Base-by-base conservation (phyloP, 2,888 invertebrate genomes). In the Carterocephalus palaemon region DNA sequence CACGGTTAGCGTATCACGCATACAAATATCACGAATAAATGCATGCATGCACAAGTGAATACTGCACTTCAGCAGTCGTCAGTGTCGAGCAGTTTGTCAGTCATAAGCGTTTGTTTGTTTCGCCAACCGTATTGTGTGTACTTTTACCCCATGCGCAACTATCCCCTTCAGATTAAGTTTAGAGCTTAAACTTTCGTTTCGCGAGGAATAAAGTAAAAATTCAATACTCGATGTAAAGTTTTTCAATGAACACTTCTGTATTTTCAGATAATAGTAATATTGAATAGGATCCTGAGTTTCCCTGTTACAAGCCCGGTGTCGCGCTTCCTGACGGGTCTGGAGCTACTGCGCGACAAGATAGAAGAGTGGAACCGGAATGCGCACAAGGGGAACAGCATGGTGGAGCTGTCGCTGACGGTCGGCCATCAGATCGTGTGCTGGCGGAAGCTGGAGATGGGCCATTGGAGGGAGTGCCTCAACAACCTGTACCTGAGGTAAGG, bases 351-450 rank as follows among this genome's bases (percentile, higher is more conserved):
- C 1, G 92, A 92, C 49, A 94, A 95, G 62, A 88, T 94, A 37
- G 91, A 96, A 53, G 94, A 96, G 61, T 98, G 98, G 98, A 96
- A 98, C 71, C 92, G 93, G 59, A 94, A 95, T 56, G 97, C 98
- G 0, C 95, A 96, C 61, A 91, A 90, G 53, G 93, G 92, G 3
- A 95, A 98, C 47, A 95, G 95, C 52, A 80, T 99, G 62, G 88
- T 90, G 0, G 88, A 90, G 0, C 89, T 94, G 47, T 90, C 95
- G n/a, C 75, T 90, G 16, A 88, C 89, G 16, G 86, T 99, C 1
- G 94, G 94, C 0, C 90, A 92, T 49, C 92, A 94, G 64, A 93
- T 99, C 36, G 92, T 98, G 32, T 89, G 91, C 36, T 99, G 98
- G 98, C 90, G 98, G 46, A 94, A 95, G 70, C 72, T 96, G 15